Percentiles rank a stretch among this genome's conserved stretches.
Evolutionary conservation across 23 tunicate genomes (phyloP).

Genomic region (Botrylloides violaceus): DNA sequence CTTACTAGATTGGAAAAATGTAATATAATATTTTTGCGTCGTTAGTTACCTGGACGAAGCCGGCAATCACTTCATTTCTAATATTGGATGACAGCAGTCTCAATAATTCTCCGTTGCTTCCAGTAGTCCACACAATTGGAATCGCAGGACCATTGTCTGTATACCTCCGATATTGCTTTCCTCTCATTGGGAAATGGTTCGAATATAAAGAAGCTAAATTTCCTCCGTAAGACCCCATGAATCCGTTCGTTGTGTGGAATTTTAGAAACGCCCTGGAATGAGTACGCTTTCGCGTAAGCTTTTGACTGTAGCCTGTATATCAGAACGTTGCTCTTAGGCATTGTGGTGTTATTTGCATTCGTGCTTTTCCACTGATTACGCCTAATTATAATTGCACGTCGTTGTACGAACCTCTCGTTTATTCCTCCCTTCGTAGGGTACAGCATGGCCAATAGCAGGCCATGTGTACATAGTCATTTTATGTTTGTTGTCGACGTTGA

Average conservation of each 20-base stretch:
- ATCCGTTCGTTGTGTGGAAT: constrained; percentile 44
- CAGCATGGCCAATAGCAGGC: too few species aligned
- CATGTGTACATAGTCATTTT: too few species aligned
- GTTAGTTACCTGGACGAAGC: constrained; percentile 1
- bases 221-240: constrained; percentile 49
- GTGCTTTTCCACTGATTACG: too few species aligned
- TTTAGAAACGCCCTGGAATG: constrained; percentile 29
- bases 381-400: too few species aligned
- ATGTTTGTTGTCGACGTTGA: too few species aligned
- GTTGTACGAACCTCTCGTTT: too few species aligned
- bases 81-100: neutral
- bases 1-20: too few species aligned
- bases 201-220: constrained; percentile 35
- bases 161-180: constrained; percentile 13
- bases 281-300: too few species aligned
- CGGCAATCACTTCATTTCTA: neutral
- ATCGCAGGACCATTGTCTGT: constrained; percentile 55
- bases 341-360: too few species aligned
- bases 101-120: neutral
- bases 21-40: neutral
- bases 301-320: too few species aligned
- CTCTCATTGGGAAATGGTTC: constrained; percentile 34
- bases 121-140: constrained; percentile 9
- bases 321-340: too few species aligned
- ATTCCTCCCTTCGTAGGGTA: too few species aligned